phyloP scores from a whole-genome alignment of 2,888 invertebrate genomes.

The Polymixis lichenea region DNA sequence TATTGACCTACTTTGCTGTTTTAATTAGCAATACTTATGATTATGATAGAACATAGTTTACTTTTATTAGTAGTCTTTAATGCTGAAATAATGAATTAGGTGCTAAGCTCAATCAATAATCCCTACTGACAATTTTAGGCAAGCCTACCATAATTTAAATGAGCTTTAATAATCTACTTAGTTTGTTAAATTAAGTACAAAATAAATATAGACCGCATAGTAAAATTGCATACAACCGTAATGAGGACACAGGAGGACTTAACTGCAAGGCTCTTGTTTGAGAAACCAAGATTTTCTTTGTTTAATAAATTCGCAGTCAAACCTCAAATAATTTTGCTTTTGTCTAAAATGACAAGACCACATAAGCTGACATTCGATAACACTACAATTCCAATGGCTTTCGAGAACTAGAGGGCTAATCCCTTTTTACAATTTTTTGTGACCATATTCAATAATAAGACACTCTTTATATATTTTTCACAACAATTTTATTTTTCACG shows the following conservation, averaged over 20 bases:
- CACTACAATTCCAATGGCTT: too few relatives aligned
- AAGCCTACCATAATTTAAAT: not conserved
- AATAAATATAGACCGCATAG: too few relatives aligned
- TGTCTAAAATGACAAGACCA: not conserved
- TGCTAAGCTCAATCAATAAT: not conserved
- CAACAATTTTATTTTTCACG: not conserved
- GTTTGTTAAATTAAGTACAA: too few relatives aligned
- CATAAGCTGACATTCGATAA: not conserved
- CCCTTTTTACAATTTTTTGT: not conserved
- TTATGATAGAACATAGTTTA: not conserved
- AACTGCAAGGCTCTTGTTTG: too few relatives aligned
- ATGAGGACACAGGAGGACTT: too few relatives aligned
- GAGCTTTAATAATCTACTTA: too few relatives aligned
- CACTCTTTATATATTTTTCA: not conserved
- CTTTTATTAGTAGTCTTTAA: not conserved
- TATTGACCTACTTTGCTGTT: constrained; percentile 41
- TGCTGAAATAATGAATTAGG: not conserved
- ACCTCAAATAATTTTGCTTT: too few relatives aligned
- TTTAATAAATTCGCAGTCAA: too few relatives aligned
- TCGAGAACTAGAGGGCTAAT: not conserved
- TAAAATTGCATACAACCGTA: too few relatives aligned
- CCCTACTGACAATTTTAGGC: not conserved
- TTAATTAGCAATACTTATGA: constrained; percentile 20
- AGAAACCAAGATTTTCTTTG: too few relatives aligned
- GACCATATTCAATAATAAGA: not conserved